Evolutionary conservation across 2,113 vertebrate genomes (phyloP).

Genomic region (Tricholaema leucomelas): DNA sequence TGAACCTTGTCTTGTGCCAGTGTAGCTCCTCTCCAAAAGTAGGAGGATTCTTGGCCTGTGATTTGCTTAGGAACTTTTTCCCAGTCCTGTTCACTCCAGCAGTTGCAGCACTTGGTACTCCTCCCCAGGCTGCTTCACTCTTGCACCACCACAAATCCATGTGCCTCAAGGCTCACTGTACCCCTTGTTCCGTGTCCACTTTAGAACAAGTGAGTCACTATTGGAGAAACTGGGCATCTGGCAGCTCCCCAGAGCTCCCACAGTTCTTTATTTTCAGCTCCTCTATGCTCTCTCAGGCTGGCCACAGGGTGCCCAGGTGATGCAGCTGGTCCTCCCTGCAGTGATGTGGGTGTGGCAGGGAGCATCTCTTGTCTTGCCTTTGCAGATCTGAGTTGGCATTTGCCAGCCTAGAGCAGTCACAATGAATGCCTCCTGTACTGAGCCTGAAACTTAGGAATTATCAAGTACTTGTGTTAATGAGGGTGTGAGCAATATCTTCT

Average conservation of each 20-base stretch:
- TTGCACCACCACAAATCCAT: neutral
- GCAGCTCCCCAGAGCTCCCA: neutral
- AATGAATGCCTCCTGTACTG: neutral
- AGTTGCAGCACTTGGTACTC: neutral
- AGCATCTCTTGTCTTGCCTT: neutral
- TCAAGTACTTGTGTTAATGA: neutral
- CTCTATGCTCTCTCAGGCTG: fast-evolving
- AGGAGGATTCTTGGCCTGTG: neutral
- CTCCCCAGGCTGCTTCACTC: neutral
- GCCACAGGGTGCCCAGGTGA: fast-evolving
- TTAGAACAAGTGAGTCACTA: fast-evolving
- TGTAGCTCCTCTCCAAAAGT: neutral
- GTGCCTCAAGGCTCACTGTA: fast-evolving
- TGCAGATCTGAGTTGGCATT: neutral
- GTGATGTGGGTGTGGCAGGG: fast-evolving
- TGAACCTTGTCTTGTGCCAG: neutral
- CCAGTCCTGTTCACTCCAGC: neutral
- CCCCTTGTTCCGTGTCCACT: neutral
- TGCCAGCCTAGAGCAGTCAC: neutral
- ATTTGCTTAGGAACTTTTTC: neutral
- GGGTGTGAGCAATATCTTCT: neutral
- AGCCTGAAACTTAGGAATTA: neutral
- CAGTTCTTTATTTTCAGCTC: neutral
- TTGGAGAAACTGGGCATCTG: neutral
- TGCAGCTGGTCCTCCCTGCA: neutral